Evolutionary conservation across 2,797 vertebrate species (phyloP), one percentile per base, ranked within the genome.

Genomic region (Holocentrus rufus): DNA sequence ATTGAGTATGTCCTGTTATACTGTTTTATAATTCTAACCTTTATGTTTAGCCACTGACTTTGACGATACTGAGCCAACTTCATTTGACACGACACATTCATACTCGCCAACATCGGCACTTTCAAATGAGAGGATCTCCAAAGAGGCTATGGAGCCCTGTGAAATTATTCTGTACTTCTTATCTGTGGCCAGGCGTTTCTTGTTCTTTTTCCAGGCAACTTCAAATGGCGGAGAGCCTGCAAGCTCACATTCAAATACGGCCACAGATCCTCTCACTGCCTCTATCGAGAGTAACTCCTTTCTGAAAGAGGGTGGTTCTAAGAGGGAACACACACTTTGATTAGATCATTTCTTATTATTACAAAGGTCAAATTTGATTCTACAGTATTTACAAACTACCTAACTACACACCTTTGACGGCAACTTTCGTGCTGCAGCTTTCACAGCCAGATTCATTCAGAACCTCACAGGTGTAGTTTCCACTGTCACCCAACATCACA

Each of bases 71-170:
- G 96, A 96, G 8, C 97, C 98, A 0, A 98, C 96, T 85, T 97
- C 96, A 1, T 99, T 99, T 64, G 96, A 95, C 72, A 97, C 91
- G 0, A 94, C 90, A 85, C 96, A 98, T 61, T 98, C 95, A 0
- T 97, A 98, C 90, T 97, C 96, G 44, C 95, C 96, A 4, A 91
- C 85, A 50, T 97, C 96, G 0, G 95, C 89, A 7, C 94, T 96
- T 87, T 97, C 97, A 83, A 98, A 97, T 25, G 95, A 94, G 23
- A 92, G 94, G 77, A 97, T 95, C 87, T 98, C 96, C 93, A 99
- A 90, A 84, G 91, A 95, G 85, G 91, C 88, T 78, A 95, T 75
- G 55, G 91, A 87, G 72, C 96, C 96, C 91, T 97, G 94, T 65
- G 93, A 94, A 68, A 94, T 88, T 79, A 97, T 64, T 54, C 91